These are phyloP conservation scores for Cabera pusaria DNA, from an alignment of 2,888 invertebrate genomes.

Conservation along the genomic window DNA sequence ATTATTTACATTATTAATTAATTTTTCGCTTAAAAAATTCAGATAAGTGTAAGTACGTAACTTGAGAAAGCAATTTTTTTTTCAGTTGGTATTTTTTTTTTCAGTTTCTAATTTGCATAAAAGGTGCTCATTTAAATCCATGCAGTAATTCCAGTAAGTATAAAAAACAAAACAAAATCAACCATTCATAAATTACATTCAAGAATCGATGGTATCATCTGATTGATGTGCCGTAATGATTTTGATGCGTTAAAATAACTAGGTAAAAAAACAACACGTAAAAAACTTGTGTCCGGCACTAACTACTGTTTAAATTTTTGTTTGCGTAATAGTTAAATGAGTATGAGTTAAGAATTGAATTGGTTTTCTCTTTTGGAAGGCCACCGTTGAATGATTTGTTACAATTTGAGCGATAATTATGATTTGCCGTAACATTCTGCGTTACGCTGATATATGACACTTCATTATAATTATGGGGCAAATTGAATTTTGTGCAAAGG, in stretches of 20 bases:
- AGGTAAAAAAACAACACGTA: slow-evolving; percentile 48
- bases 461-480: neutral
- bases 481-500: neutral
- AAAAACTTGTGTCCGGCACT: slow-evolving; percentile 45
- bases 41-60: no score
- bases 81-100: no score
- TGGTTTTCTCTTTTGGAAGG: slow-evolving; percentile 48
- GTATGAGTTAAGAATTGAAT: slow-evolving; percentile 42
- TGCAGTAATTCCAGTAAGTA: no score
- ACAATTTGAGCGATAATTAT: slow-evolving; percentile 26
- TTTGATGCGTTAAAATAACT: slow-evolving; percentile 61
- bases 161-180: no score
- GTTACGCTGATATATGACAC: slow-evolving; percentile 5
- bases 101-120: no score
- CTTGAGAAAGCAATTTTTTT: no score
- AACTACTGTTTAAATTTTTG: slow-evolving; percentile 62
- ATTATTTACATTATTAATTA: no score
- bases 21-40: no score
- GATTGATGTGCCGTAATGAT: slow-evolving; percentile 61
- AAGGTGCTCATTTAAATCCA: no score
- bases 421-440: slow-evolving; percentile 6
- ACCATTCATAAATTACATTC: slow-evolving; percentile 24
- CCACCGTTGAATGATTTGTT: slow-evolving; percentile 19
- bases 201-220: slow-evolving; percentile 46
- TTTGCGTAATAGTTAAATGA: slow-evolving; percentile 57